Evolutionary conservation across 2,888 invertebrate species (phyloP).

Genomic region (Allophyes oxyacanthae): DNA sequence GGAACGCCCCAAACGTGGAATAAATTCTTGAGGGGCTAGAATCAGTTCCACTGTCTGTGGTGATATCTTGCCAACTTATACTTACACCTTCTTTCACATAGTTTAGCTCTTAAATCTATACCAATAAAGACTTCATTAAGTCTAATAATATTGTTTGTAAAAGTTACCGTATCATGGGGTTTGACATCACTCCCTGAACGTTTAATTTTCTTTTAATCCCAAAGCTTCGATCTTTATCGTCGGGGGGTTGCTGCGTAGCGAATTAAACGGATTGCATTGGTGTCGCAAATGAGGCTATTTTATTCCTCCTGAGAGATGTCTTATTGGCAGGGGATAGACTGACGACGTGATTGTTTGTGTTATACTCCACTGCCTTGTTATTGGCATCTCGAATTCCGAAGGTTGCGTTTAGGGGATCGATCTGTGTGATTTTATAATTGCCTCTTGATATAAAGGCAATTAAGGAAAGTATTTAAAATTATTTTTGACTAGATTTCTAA

Average conservation of each 20-base stretch:
- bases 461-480: no score
- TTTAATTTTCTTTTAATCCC: constrained; percentile 89
- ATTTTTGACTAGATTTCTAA: no score
- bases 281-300: constrained; percentile 88
- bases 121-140: constrained; percentile 41
- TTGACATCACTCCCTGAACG: constrained; percentile 81
- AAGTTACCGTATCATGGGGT: constrained; percentile 72
- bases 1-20: constrained; percentile 86
- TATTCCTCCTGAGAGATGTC: constrained; percentile 80
- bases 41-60: constrained; percentile 77
- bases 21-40: constrained; percentile 83
- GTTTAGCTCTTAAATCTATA: constrained; percentile 49
- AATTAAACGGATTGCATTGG: constrained; percentile 88
- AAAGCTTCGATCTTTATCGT: constrained; percentile 84
- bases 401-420: constrained; percentile 37
- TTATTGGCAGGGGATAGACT: constrained; percentile 69
- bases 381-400: constrained; percentile 58
- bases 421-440: constrained; percentile 36
- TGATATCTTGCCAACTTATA: constrained; percentile 63
- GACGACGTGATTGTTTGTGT: constrained; percentile 73
- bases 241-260: constrained; percentile 84
- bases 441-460: background rate
- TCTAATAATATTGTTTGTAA: constrained; percentile 28
- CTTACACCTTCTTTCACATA: constrained; percentile 16
- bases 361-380: constrained; percentile 66